Base-by-base conservation (phyloP, 2,113 vertebrate species). In the Ceyx cyanopectus region DNA sequence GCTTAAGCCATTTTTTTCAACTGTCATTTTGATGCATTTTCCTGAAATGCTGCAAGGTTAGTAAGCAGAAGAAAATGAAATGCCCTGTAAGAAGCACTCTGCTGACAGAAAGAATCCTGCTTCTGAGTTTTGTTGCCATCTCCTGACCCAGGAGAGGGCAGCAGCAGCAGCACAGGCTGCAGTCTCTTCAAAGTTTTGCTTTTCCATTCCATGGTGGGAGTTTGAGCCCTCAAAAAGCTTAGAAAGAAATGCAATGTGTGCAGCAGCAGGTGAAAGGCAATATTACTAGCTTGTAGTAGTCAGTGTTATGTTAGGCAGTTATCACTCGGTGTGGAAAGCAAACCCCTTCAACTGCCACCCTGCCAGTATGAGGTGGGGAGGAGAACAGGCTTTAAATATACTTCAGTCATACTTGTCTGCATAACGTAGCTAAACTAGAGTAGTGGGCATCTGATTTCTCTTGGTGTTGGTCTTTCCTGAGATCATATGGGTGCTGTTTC, bases 111-210 rank as follows among this genome's bases (percentile, higher is more conserved):
- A 26, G 21, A 41, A 34, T 75, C 34, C 51, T 1, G 11, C 29
- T 91, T 18, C 32, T 41, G 13, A 56, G 41, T 24, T 69, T 24
- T 62, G 46, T 50, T 73, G 60, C 27, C 41, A 14, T 11, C 14
- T 87, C 48, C 51, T 84, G 69, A 81, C 84, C 87, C 94, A 94
- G 95, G 87, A 96, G 95, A 83, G 96, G 96, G 96, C 93, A 95
- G 92, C 87, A 95, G 92, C 87, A 95, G 65, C 69, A 87, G 81
- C 66, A 27, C 60, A 56, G 34, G 45, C 62, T 93, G 53, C 27
- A 24, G n/a, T 11, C 50, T 74, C 12, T 30, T 40, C 41, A n/a
- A 20, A 81, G 50, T 66, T 87, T 53, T 74, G 26, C 46, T 81
- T 37, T 77, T 81, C 7, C 2, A 17, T 68, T 56, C 30, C 1